Evolutionary conservation across 1,140 invertebrate genomes (phyloP), one percentile per base, ranked within the genome.

Genomic region (Sitophilus oryzae): DNA sequence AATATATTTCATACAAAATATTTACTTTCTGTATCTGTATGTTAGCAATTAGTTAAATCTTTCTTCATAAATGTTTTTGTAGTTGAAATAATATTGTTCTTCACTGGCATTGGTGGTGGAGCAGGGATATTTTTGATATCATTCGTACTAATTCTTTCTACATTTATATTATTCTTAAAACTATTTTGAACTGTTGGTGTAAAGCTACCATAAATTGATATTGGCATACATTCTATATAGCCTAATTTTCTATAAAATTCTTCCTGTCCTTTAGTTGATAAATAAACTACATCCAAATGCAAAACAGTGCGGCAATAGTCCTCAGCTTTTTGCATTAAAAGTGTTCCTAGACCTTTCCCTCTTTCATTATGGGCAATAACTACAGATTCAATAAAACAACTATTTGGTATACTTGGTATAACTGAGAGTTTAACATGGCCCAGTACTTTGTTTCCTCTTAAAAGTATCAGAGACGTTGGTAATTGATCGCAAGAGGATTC

Each of bases 371-470:
- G 79, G 48, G 81, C 77, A 61, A 90, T 86, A 9, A 90, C 81
- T 60, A 90, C 87, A 43, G 85, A 84, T 74, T 89, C 84, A 44
- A 89, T 74, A 61, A 86, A 84, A 71, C 86, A 88, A 54, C 81
- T 81, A 22, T 82, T 73, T 47, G 71, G 75, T 52, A 83, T 77
- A 61, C 74, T 78, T 1, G 82, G 81, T 56, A 89, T 80, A 2
- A 77, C 65, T 36, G 82, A 82, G 47, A 89, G 73, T 73, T 88
- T 89, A 54, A 84, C 82, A 69, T 89, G 87, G 1, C 86, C 88
- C 48, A 89, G 72, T 25, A 89, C 76, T 44, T 73, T 67, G 20
- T 73, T 71, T 35, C 80, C 71, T 22, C 79, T 74, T 50, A 86
- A 70, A 30, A 89, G 66, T 54, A 89, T 74, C 61, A 89, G 72